A percentile compares a stretch with the other conserved stretches of the same genome.
These are phyloP conservation scores for Saguinus imperator DNA, from an alignment of 2,113 vertebrate genomes.

Conservation along the genomic window DNA sequence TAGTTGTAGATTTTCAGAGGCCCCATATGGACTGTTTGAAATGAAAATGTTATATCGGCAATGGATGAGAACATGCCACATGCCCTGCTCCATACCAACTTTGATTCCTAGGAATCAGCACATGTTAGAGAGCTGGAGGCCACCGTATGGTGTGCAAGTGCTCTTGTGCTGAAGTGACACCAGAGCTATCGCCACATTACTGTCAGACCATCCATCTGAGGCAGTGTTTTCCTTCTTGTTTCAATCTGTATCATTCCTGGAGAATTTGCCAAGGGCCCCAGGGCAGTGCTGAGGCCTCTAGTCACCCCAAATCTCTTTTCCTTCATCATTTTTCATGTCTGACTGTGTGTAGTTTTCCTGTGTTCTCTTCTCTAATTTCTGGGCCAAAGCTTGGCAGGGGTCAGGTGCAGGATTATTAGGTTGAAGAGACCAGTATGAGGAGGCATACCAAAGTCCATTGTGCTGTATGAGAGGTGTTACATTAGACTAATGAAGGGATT, in stretches of 20 bases:
- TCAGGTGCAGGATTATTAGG: not conserved
- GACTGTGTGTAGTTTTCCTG: not conserved
- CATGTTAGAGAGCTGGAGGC: not conserved
- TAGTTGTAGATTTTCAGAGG: not conserved
- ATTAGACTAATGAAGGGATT: not conserved
- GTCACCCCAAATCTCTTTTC: not conserved
- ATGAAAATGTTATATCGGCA: not conserved
- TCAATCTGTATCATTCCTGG: not conserved
- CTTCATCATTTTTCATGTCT: not conserved
- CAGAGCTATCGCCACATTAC: not conserved
- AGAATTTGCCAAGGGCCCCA: not conserved
- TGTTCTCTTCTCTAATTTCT: not conserved
- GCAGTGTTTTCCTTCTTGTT: not conserved
- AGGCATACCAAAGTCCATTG: not conserved
- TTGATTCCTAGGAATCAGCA: not conserved
- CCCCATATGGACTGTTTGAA: not conserved
- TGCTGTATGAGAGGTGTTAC: not conserved
- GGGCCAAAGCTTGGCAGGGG: not conserved
- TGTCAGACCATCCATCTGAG: not conserved
- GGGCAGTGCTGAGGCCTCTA: not conserved
- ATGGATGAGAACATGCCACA: not conserved
- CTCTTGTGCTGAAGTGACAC: not conserved
- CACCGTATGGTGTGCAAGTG: not conserved
- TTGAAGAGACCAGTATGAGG: not conserved
- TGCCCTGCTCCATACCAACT: not conserved